Evolutionary conservation across 2,888 invertebrate genomes (phyloP), one percentile per base, ranked within the genome.

Genomic region (Laspeyria flexula): DNA sequence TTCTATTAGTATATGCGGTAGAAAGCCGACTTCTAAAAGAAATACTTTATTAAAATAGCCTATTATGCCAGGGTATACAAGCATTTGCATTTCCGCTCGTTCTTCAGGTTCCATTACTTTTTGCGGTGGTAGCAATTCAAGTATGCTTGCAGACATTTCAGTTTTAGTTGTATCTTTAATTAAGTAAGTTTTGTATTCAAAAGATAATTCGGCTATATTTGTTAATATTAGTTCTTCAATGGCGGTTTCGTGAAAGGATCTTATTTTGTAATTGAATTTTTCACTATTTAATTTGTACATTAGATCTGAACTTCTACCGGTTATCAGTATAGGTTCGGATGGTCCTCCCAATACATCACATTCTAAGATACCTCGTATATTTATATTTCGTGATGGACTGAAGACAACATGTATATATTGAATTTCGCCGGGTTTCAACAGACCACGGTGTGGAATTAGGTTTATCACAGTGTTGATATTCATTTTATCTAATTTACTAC

Each of bases 291-390:
- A 74, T 30, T 75, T 75, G 63, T 93, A 95, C 53, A 84, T 81
- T 43, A 94, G 77, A 46, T 88, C 83, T 3, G 93, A 93, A 49
- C 93, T 92, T 70, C 85, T 87, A 0, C 93, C 95, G 0, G 78
- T 80, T 1, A 95, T 79, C 29, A 75, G 50, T 18, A 95, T 73
- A 0, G 72, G 61, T 79, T 94, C 94, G 0, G 92, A 67, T 1
- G 93, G 94, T 0, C 95, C 95, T 6, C 93, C 94, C 27, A 92
- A 69, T 18, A 95, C 90, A 58, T 93, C 86, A 69, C 94, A 94
- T 52, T 92, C 81, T 0, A 93, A 78, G 21, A 75, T 66, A n/a
- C 92, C 93, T 45, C 81, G 79, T 1, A 94, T 75, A 43, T 71
- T 85, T 5, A 89, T 86, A 60, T 93, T 88, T 3, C 60, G 51